Evolutionary conservation across 2,888 invertebrate genomes (phyloP).

Genomic region (Gastrophysa polygoni): DNA sequence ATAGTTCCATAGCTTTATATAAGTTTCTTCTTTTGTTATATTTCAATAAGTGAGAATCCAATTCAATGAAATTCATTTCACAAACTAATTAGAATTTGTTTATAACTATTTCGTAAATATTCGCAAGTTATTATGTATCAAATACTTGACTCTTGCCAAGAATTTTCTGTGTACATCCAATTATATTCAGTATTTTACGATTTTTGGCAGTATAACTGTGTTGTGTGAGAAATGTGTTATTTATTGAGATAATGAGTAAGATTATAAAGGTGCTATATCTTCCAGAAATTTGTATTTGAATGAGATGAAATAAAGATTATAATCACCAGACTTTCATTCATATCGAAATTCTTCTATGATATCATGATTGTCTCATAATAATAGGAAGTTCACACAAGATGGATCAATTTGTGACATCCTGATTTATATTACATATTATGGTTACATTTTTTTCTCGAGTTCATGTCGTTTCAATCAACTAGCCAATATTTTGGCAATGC

Average conservation of each 20-base stretch:
- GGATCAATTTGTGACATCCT: too few species aligned
- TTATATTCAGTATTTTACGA: slow-evolving; percentile 40
- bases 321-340: neutral
- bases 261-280: slow-evolving; percentile 37
- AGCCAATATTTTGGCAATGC: too few species aligned
- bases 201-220: slow-evolving; percentile 41
- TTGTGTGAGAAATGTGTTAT: slow-evolving; percentile 38
- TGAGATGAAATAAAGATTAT: slow-evolving; percentile 33
- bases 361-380: too few species aligned
- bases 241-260: slow-evolving; percentile 31
- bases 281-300: slow-evolving; percentile 27
- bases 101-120: neutral
- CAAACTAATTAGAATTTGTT: slow-evolving; percentile 1
- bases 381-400: too few species aligned
- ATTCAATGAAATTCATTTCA: slow-evolving; percentile 11
- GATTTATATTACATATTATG: too few species aligned
- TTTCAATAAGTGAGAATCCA: slow-evolving; percentile 3
- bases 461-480: too few species aligned
- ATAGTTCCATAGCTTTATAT: neutral
- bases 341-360: neutral
- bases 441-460: too few species aligned
- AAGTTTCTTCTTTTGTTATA: neutral
- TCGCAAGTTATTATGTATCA: slow-evolving; percentile 32
- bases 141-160: slow-evolving; percentile 44
- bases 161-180: slow-evolving; percentile 32